A percentile compares a stretch with the other conserved stretches of the same genome.
These are phyloP conservation scores for Andrena chrysosceles DNA, from an alignment of 2,888 invertebrate species.

Conservation along the genomic window DNA sequence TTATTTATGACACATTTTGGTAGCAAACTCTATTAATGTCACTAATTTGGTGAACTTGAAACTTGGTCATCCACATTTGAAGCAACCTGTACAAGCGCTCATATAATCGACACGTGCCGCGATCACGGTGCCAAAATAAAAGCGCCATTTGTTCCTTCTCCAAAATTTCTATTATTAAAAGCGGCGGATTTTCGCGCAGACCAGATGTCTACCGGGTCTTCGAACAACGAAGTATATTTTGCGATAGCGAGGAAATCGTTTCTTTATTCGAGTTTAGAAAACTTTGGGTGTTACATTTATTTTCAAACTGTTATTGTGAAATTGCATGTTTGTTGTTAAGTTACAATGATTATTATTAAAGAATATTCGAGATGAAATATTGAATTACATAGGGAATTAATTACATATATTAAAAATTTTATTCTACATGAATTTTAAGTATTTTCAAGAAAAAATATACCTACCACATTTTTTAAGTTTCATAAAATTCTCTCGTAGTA, in stretches of 20 bases:
- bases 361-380: neutral
- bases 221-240: neutral
- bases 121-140: slow-evolving; percentile 70
- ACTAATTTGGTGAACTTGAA: too few relatives aligned
- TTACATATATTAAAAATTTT: too few relatives aligned
- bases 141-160: slow-evolving; percentile 64
- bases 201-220: neutral
- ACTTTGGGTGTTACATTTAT: neutral
- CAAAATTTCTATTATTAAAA: slow-evolving; percentile 71
- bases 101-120: slow-evolving; percentile 58
- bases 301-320: neutral
- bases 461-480: too few relatives aligned
- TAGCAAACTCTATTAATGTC: too few relatives aligned
- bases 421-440: too few relatives aligned
- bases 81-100: neutral
- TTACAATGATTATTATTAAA: too few relatives aligned
- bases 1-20: too few relatives aligned
- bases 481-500: too few relatives aligned
- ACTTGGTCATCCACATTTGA: too few relatives aligned
- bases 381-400: too few relatives aligned
- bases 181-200: slow-evolving; percentile 11
- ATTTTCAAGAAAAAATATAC: too few relatives aligned
- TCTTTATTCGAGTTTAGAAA: neutral
- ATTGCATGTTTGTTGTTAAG: too few relatives aligned
- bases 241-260: neutral